phyloP scores from a whole-genome alignment of 1,140 invertebrate species.

The Coelopa frigida region DNA sequence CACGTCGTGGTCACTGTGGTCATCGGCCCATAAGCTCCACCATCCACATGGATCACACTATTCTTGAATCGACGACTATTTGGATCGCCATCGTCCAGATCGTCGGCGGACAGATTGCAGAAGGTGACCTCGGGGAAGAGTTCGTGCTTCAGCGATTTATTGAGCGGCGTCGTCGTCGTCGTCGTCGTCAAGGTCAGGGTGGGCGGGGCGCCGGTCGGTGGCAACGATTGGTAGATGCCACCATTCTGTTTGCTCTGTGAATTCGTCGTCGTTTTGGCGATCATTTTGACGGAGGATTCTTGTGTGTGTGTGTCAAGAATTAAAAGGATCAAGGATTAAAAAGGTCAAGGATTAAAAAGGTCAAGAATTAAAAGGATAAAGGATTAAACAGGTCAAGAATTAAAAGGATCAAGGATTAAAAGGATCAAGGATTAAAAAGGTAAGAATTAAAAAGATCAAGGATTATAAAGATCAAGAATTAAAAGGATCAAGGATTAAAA shows the following conservation, averaged over 20 bases:
- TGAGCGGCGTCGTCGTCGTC: conserved; percentile 31
- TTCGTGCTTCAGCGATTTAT: conserved; percentile 38
- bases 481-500: too few species aligned
- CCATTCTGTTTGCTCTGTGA: conserved; percentile 21
- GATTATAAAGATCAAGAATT: too few species aligned
- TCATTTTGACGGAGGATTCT: conserved; percentile 4
- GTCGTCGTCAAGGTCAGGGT: conserved; percentile 10
- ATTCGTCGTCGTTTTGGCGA: conserved; percentile 2
- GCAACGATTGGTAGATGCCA: conserved; percentile 20
- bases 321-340: too few species aligned
- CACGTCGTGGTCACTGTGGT: conserved; percentile 8
- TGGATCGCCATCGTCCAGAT: conserved; percentile 21
- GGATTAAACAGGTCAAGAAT: too few species aligned
- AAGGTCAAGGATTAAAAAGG: too few species aligned
- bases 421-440: too few species aligned
- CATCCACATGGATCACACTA: conserved; percentile 30
- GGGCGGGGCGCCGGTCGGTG: neutral
- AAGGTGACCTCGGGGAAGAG: conserved; percentile 41
- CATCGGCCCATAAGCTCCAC: conserved; percentile 8
- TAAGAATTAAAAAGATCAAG: too few species aligned
- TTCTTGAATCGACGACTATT: conserved; percentile 22
- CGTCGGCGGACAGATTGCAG: conserved; percentile 36
- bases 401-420: too few species aligned
- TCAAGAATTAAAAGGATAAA: too few species aligned
- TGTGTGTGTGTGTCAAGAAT: too few species aligned